phyloP scores from a whole-genome alignment of 2,113 vertebrate genomes.

The Perca flavescens region DNA sequence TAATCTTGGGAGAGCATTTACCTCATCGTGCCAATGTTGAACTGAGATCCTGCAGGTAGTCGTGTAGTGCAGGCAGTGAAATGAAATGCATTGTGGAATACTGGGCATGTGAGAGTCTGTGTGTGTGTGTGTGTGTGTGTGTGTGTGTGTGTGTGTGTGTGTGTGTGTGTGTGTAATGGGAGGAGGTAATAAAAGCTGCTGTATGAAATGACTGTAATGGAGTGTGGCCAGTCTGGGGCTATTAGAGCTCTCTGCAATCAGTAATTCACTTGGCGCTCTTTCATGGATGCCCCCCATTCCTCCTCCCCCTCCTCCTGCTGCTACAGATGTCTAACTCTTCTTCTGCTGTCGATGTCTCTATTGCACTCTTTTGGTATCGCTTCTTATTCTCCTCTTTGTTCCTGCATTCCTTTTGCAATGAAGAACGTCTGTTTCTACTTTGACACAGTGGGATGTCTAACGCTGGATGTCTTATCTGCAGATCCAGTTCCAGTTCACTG shows the following conservation, averaged over 20 bases:
- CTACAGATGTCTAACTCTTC: slow-evolving; percentile 55
- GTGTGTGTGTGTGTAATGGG: slow-evolving; percentile 66
- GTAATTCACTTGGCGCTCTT: slow-evolving; percentile 74
- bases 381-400: slow-evolving; percentile 20
- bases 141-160: too few species aligned
- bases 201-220: slow-evolving; percentile 82
- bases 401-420: slow-evolving; percentile 40
- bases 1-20: slow-evolving; percentile 9
- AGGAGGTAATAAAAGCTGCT: slow-evolving; percentile 81
- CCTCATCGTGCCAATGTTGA: slow-evolving; percentile 12
- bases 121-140: too few species aligned
- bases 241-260: slow-evolving; percentile 81
- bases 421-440: slow-evolving; percentile 67
- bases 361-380: slow-evolving; percentile 29
- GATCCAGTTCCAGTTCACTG: slow-evolving; percentile 51
- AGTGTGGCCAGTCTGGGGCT: slow-evolving; percentile 78
- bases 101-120: slow-evolving; percentile 37
- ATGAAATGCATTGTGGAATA: slow-evolving; percentile 48
- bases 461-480: slow-evolving; percentile 57
- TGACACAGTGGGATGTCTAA: slow-evolving; percentile 43
- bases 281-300: slow-evolving; percentile 52
- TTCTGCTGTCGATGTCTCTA: slow-evolving; percentile 55
- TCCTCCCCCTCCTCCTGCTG: slow-evolving; percentile 38
- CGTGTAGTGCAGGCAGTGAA: slow-evolving; percentile 26
- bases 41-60: slow-evolving; percentile 54